A percentile compares a stretch with the other conserved stretches of the same genome.
Evolutionary conservation across 2,797 vertebrate genomes (phyloP).

Genomic region (Sebastes dallii): DNA sequence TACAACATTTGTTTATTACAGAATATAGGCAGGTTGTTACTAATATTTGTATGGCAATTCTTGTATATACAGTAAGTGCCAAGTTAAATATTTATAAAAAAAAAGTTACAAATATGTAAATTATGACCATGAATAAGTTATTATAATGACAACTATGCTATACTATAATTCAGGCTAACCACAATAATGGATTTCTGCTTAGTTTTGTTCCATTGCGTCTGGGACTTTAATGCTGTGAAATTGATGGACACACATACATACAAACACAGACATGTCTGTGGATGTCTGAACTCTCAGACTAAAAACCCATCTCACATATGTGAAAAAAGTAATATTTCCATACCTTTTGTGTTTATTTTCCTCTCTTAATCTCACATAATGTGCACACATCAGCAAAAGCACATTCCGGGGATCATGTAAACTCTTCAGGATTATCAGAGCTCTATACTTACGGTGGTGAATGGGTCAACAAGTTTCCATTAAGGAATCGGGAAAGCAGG

Average conservation of each 20-base stretch:
- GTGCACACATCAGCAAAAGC: background rate
- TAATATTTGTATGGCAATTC: background rate
- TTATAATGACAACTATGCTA: background rate
- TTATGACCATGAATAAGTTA: background rate
- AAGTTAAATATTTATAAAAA: slow-evolving; percentile 3
- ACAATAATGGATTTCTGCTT: slow-evolving; percentile 12
- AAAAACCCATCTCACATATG: background rate
- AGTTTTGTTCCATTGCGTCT: slow-evolving; percentile 6
- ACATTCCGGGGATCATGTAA: background rate
- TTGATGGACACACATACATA: background rate
- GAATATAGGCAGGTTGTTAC: background rate
- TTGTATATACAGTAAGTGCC: background rate
- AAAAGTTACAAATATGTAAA: background rate
- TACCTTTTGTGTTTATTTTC: background rate
- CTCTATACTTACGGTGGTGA: slow-evolving; percentile 13
- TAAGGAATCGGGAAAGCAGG: slow-evolving; percentile 43
- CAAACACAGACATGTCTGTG: background rate
- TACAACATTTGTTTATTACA: background rate
- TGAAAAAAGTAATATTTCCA: background rate
- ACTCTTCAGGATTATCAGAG: slow-evolving; percentile 23
- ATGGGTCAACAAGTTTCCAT: slow-evolving; percentile 61
- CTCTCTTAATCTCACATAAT: background rate
- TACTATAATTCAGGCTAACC: background rate
- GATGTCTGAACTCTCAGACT: background rate
- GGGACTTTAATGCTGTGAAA: slow-evolving; percentile 13